These are phyloP conservation scores for Lampropteryx suffumata DNA, from an alignment of 2,888 invertebrate genomes.

Conservation along the genomic window DNA sequence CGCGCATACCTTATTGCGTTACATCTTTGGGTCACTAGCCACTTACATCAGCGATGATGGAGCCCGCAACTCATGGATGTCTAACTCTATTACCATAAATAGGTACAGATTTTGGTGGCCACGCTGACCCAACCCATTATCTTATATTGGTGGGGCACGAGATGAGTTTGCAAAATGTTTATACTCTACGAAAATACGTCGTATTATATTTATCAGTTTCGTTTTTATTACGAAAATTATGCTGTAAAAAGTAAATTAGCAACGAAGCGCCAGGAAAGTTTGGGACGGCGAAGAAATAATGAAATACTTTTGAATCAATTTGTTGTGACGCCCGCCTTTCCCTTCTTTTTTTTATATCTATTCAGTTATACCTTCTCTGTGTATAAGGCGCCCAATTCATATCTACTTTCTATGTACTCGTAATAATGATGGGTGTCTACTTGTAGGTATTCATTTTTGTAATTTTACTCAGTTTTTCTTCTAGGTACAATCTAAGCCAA, in stretches of 20 bases:
- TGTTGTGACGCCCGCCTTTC: constrained; percentile 29
- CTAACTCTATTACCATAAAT: constrained; percentile 62
- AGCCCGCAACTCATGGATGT: constrained; percentile 44
- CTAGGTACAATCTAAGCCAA: too few species aligned
- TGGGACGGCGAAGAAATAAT: constrained; percentile 32
- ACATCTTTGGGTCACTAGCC: constrained; percentile 27
- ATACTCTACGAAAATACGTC: constrained; percentile 40
- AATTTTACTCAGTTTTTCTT: too few species aligned
- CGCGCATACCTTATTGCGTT: constrained; percentile 30
- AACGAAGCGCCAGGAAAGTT: constrained; percentile 30
- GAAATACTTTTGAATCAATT: constrained; percentile 35
- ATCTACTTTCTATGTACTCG: constrained; percentile 3
- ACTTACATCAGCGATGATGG: constrained; percentile 35
- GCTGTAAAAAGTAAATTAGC: constrained; percentile 35
- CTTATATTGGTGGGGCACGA: constrained; percentile 50
- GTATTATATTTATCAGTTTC: constrained; percentile 46
- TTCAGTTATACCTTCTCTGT: constrained; percentile 22
- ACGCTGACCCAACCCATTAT: constrained; percentile 58
- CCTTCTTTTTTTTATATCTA: constrained; percentile 24
- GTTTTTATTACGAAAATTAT: constrained; percentile 37
- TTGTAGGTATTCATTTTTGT: too few species aligned
- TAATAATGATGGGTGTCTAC: background rate
- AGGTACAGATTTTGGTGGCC: constrained; percentile 56
- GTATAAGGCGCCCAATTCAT: constrained; percentile 22
- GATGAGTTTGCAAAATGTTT: constrained; percentile 62